A percentile compares a stretch with the other conserved stretches of the same genome.
These are phyloP conservation scores for Radopholus similis DNA, from an alignment of 1,140 invertebrate species.

Conservation along the genomic window DNA sequence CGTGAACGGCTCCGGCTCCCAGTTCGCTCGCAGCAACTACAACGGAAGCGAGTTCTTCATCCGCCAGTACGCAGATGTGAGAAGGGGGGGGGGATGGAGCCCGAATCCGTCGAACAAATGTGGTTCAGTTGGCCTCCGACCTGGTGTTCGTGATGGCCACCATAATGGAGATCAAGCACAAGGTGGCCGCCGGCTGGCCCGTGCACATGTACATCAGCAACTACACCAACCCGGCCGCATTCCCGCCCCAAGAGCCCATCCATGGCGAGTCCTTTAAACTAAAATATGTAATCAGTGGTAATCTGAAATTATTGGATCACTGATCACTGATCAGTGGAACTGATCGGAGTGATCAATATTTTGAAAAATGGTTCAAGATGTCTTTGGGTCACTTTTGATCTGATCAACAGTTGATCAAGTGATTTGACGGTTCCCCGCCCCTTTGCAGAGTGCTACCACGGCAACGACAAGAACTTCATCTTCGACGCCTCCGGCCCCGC, in stretches of 20 bases:
- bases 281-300: no score
- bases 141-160: constrained; percentile 23
- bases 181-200: constrained; percentile 9
- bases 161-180: constrained; percentile 8
- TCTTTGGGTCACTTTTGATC: no score
- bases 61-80: constrained; percentile 32
- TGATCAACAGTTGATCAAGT: neutral
- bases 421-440: neutral
- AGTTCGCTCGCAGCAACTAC: neutral
- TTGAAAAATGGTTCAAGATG: no score
- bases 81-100: no score
- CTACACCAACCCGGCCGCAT: constrained; percentile 14
- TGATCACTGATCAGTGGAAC: no score
- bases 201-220: constrained; percentile 11
- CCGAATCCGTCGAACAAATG: no score
- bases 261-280: no score
- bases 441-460: neutral
- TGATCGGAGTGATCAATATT: no score
- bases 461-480: neutral
- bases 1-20: neutral
- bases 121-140: constrained; percentile 26
- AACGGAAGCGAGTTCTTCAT: constrained; percentile 23
- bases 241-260: no score
- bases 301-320: no score
- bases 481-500: neutral